Percentiles rank a stretch among this genome's conserved stretches.
phyloP scores from a whole-genome alignment of 2,888 invertebrate species.

The Desoria tigrina region DNA sequence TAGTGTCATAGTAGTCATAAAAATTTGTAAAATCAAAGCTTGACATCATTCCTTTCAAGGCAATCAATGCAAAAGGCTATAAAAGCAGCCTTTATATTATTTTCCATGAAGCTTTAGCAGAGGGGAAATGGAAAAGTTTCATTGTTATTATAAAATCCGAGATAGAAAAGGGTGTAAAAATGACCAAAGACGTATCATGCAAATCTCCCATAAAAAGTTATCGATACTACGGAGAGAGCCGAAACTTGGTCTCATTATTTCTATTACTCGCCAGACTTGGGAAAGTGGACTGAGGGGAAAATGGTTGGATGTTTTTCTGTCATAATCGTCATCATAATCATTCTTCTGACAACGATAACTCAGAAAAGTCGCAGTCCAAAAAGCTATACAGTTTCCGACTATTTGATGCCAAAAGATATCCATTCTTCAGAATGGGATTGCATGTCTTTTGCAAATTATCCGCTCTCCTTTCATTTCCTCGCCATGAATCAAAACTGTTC shows the following conservation, averaged over 20 bases:
- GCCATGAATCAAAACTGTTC: neutral
- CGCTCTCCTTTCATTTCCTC: slow-evolving; percentile 7
- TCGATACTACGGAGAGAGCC: neutral
- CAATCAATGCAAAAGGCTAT: neutral
- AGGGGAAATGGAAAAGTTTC: too few species aligned
- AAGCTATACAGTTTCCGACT: neutral
- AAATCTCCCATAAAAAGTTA: slow-evolving; percentile 18
- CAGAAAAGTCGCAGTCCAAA: neutral
- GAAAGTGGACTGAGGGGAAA: neutral
- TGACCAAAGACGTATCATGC: slow-evolving; percentile 9
- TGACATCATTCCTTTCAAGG: neutral
- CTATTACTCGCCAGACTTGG: neutral
- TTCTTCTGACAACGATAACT: slow-evolving; percentile 3
- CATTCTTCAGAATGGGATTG: slow-evolving; percentile 16
- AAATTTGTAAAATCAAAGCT: neutral
- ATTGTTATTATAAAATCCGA: too few species aligned
- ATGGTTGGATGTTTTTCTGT: slow-evolving; percentile 14
- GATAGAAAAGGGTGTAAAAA: slow-evolving; percentile 12
- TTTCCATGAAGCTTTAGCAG: neutral
- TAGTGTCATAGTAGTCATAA: neutral
- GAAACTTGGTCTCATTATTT: neutral
- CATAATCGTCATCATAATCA: slow-evolving; percentile 13
- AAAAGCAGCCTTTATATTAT: too few species aligned
- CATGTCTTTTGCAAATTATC: slow-evolving; percentile 12
- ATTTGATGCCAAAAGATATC: neutral